phyloP scores from a whole-genome alignment of 2,888 invertebrate genomes.

The Drosophila nr. perissopoda region DNA sequence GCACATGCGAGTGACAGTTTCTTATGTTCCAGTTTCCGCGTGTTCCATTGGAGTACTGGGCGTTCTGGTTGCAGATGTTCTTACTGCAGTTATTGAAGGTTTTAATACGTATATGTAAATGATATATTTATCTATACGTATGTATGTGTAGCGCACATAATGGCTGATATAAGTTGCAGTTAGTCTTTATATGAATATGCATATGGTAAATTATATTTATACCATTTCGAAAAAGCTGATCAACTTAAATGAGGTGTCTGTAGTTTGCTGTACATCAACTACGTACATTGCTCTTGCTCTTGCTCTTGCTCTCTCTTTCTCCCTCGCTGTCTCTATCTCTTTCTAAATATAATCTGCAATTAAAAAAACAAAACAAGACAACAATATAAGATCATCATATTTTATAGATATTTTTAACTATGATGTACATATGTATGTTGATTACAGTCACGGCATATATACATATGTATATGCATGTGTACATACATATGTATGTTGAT shows the following conservation, averaged over 20 bases:
- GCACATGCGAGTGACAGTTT: constrained; percentile 16
- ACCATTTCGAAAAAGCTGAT: constrained; percentile 48
- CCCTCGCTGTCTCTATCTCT: not conserved
- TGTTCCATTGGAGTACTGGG: constrained; percentile 14
- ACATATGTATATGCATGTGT: not conserved
- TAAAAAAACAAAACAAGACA: not conserved
- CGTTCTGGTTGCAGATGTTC: constrained; percentile 7
- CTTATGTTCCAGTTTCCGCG: constrained; percentile 15
- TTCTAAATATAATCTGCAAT: constrained; percentile 62
- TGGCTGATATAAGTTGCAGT: constrained; percentile 39
- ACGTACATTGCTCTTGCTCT: constrained; percentile 40
- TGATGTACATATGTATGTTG: not conserved
- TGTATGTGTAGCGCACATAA: constrained; percentile 29
- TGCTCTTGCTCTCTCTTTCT: not conserved
- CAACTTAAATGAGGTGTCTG: constrained; percentile 30
- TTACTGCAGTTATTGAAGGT: constrained; percentile 28
- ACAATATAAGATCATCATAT: not conserved
- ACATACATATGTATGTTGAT: not conserved
- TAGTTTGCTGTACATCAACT: constrained; percentile 41
- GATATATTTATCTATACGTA: constrained; percentile 45
- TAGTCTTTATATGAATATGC: constrained; percentile 31
- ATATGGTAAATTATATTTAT: constrained; percentile 41
- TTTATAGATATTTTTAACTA: not conserved
- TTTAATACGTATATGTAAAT: constrained; percentile 50
- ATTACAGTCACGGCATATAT: not conserved